Conservation (phyloP, 2,888 invertebrate genomes). For the Nipponacmea schrenckii region DNA sequence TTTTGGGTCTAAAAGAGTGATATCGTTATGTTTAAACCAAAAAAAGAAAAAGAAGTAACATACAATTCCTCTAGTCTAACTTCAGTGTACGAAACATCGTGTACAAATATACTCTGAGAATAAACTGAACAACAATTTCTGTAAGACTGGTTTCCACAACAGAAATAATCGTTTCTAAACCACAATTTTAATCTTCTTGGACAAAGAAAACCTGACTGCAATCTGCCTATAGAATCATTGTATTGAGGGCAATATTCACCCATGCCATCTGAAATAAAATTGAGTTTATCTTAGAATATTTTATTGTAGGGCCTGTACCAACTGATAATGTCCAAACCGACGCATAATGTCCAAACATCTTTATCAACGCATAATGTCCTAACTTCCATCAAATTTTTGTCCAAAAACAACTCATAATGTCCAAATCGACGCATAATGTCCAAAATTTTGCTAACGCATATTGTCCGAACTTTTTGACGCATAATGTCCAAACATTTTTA, state of each 20-base stretch:
- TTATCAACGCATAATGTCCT: too few relatives aligned
- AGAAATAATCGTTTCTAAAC: conserved; percentile 10
- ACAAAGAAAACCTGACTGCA: conserved; percentile 9
- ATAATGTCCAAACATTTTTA: too few relatives aligned
- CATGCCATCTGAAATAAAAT: not conserved
- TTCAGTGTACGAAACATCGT: not conserved
- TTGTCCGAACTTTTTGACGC: too few relatives aligned
- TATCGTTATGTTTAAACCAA: too few relatives aligned
- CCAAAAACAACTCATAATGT: too few relatives aligned
- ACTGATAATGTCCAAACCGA: too few relatives aligned
- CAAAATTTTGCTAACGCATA: too few relatives aligned
- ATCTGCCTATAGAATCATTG: conserved; percentile 4
- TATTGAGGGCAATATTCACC: conserved; percentile 13
- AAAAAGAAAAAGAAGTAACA: not conserved
- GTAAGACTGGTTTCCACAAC: conserved; percentile 14
- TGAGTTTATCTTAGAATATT: not conserved
- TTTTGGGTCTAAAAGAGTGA: too few relatives aligned
- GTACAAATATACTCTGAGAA: not conserved
- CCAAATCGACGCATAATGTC: too few relatives aligned
- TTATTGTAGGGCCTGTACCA: too few relatives aligned
- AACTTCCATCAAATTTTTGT: too few relatives aligned
- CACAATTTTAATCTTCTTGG: conserved; percentile 1
- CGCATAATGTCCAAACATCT: too few relatives aligned
- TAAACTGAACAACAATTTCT: conserved; percentile 8
- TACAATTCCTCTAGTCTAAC: not conserved